Percentiles rank a stretch among this genome's conserved stretches.
Evolutionary conservation across 2,113 vertebrate genomes (phyloP).

Genomic region (Triplophysa rosa): DNA sequence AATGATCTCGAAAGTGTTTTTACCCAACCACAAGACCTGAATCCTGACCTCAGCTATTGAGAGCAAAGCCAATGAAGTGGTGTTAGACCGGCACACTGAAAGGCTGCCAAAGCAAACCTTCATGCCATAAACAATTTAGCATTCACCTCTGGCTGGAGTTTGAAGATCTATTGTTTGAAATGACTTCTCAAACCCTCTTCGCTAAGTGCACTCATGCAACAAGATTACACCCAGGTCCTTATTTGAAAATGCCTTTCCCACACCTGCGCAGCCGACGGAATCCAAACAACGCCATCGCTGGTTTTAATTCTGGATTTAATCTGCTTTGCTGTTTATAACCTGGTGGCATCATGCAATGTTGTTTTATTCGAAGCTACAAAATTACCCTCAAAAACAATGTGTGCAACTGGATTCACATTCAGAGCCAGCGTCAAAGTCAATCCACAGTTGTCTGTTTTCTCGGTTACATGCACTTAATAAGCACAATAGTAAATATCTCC

Average conservation of each 20-base stretch:
- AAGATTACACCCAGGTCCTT: constrained; percentile 12
- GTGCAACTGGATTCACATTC: not conserved
- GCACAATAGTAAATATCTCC: not conserved
- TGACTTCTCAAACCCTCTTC: constrained; percentile 26
- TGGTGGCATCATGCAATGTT: not conserved
- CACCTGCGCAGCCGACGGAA: constrained; percentile 22
- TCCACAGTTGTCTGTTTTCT: not conserved
- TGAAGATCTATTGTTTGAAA: constrained; percentile 20
- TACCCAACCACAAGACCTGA: not conserved
- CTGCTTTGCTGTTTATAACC: constrained; percentile 4
- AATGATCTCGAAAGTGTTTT: not conserved
- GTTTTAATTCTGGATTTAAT: constrained; percentile 37
- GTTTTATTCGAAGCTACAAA: not conserved
- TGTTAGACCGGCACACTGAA: not conserved
- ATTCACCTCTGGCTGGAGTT: constrained; percentile 18
- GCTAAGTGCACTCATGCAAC: constrained; percentile 18
- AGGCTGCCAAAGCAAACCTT: constrained; percentile 2
- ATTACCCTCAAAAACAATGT: constrained; percentile 22
- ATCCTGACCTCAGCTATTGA: not conserved
- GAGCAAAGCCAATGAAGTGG: not conserved
- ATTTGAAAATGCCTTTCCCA: constrained; percentile 33
- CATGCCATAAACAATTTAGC: constrained; percentile 21
- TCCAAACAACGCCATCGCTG: not conserved
- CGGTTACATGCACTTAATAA: not conserved
- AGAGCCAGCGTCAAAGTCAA: not conserved